These are phyloP conservation scores for Drosophila bocqueti DNA, from an alignment of 1,140 invertebrate genomes.

Conservation along the genomic window DNA sequence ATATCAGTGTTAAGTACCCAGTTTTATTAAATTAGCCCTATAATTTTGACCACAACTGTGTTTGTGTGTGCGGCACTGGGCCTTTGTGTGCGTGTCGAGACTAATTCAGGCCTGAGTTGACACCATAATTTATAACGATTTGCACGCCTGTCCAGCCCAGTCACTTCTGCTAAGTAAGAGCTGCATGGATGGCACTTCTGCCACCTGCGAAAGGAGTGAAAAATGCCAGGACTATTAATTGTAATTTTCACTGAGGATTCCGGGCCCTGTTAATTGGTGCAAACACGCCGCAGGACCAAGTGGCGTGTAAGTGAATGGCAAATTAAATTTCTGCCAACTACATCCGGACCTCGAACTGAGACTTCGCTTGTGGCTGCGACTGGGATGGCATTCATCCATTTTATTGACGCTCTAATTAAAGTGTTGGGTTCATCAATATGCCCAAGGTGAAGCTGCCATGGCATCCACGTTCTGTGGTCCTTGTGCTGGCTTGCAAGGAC, in stretches of 20 bases:
- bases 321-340: conserved; percentile 38
- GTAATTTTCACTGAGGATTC: conserved; percentile 31
- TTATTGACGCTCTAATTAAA: conserved; percentile 80
- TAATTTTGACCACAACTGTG: background rate
- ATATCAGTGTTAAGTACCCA: background rate
- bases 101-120: conserved; percentile 69
- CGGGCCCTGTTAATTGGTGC: conserved; percentile 36
- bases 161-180: conserved; percentile 28
- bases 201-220: conserved; percentile 44
- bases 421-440: conserved; percentile 53
- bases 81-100: conserved; percentile 63
- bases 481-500: conserved; percentile 32
- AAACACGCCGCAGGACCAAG: conserved; percentile 48
- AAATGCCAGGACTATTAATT: conserved; percentile 52
- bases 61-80: conserved; percentile 20
- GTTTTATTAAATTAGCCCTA: background rate
- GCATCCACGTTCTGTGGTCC: conserved; percentile 12
- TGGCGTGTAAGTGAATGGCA: conserved; percentile 42
- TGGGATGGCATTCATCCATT: conserved; percentile 56
- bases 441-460: conserved; percentile 57
- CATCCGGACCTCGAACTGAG: conserved; percentile 10
- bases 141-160: conserved; percentile 36
- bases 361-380: background rate
- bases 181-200: conserved; percentile 10
- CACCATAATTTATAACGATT: conserved; percentile 77